phyloP scores from a whole-genome alignment of 2,113 vertebrate species.

The Seriola quinqueradiata region DNA sequence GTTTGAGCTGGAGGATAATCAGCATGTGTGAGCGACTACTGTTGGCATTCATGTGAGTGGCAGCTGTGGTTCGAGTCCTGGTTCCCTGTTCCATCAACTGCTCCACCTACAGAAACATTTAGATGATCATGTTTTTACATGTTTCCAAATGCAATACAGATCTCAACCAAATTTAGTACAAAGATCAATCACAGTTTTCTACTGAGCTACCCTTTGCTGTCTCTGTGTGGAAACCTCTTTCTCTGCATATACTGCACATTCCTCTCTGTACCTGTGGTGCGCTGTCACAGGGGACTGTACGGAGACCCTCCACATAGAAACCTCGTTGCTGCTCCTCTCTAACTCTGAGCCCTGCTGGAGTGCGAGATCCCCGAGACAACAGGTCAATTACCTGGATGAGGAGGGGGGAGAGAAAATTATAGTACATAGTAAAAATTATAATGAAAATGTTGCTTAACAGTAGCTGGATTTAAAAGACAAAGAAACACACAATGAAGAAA shows the following conservation, averaged over 20 bases:
- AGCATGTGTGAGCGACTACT: constrained; percentile 95
- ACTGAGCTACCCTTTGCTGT: background rate
- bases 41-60: constrained; percentile 90
- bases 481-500: background rate
- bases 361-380: constrained; percentile 83
- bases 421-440: too few relatives aligned
- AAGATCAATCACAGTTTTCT: background rate
- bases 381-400: constrained; percentile 88
- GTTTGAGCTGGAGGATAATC: constrained; percentile 89
- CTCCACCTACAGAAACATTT: constrained; percentile 80
- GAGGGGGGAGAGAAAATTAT: background rate
- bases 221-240: background rate
- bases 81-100: constrained; percentile 91
- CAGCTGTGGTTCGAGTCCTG: constrained; percentile 88
- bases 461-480: background rate
- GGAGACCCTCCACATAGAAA: constrained; percentile 91
- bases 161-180: too few relatives aligned
- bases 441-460: background rate
- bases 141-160: too few relatives aligned
- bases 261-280: constrained; percentile 82
- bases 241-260: background rate
- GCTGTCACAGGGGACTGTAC: constrained; percentile 87
- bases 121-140: background rate
- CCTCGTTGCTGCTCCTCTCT: constrained; percentile 90
- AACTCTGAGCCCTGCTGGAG: constrained; percentile 85